Base-by-base conservation (phyloP, 2,113 vertebrate species). In the Lepus americanus region DNA sequence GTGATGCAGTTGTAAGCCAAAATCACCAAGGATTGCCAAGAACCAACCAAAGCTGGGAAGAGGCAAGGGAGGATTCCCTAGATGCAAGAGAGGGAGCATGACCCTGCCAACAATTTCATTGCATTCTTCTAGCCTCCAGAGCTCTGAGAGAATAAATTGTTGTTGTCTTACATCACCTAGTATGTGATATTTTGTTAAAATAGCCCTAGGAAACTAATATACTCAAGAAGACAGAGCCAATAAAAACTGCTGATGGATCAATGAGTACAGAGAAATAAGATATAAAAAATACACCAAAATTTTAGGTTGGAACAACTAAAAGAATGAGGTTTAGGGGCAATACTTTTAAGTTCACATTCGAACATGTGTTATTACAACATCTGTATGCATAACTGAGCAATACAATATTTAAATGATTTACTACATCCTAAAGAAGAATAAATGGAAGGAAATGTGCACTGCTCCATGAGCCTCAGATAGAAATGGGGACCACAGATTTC, bases 231-330 rank as follows among this genome's bases (percentile, higher is more conserved):
- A 70, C 7, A 87, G 8, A 95, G 61, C 33, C 63, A n/a, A n/a
- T 33, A 63, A 61, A 76, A 80, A 84, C 16, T 80, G 29, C 19
- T 33, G 29, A 81, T 10, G 20, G 19, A 76, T 80, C 44, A 36
- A 4, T 53, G 64, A 61, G 8, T 25, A 8, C 36, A 36, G 53
- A 25, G 19, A 69, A 27, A 89, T 89, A 9, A 85, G 6, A 67
- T 53, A 29, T 44, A 63, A 88, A 85, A 19, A 92, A 88, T 27
- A 76, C 14, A 70, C 17, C 33, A 59, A 76, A 89, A 95, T 70
- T 87, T 63, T 80, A 93, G 6, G 27, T 53, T 67, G 16, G 31
- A 81, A 4, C 9, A 80, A 82, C 11, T 17, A 20, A 85, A 88
- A 73, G 13, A 90, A 84, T 90, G 33, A 23, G 11, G 11, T 78